Evolutionary conservation across 2,888 invertebrate species (phyloP).

Genomic region (Pachycephus smyrnensis): DNA sequence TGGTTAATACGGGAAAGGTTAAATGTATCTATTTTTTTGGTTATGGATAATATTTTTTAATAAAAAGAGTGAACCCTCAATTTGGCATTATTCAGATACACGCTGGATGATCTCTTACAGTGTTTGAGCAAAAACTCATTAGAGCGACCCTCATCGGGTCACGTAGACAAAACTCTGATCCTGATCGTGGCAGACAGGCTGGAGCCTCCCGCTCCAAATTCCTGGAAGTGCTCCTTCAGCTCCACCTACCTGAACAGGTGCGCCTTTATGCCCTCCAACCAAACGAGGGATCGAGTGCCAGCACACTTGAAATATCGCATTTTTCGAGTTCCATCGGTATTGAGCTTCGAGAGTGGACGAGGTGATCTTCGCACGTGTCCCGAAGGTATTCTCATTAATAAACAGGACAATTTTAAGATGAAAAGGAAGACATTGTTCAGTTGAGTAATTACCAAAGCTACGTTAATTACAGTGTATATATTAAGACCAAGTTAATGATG

Average conservation of each 20-base stretch:
- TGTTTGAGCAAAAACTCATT: conserved; percentile 54
- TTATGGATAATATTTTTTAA: neutral
- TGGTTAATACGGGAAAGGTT: neutral
- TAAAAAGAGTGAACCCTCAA: neutral
- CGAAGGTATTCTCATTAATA: neutral
- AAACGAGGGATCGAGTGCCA: conserved; percentile 15
- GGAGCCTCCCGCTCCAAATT: conserved; percentile 58
- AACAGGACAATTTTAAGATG: neutral
- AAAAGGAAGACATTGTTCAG: neutral
- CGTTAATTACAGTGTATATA: neutral
- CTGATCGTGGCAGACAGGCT: conserved; percentile 62
- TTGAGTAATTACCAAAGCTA: neutral
- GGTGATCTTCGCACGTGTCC: neutral
- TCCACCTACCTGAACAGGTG: conserved; percentile 65
- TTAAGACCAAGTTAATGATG: neutral
- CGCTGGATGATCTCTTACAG: neutral
- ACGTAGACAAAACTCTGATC: conserved; percentile 59
- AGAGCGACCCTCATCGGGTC: conserved; percentile 46
- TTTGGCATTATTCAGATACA: neutral
- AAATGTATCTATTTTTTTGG: neutral
- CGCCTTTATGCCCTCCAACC: conserved; percentile 52
- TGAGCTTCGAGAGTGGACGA: conserved; percentile 7
- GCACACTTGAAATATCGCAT: conserved; percentile 56
- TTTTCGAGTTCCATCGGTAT: conserved; percentile 52
- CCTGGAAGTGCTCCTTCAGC: conserved; percentile 53